phyloP scores from a whole-genome alignment of 2,113 vertebrate genomes.

The Zosterops lateralis region DNA sequence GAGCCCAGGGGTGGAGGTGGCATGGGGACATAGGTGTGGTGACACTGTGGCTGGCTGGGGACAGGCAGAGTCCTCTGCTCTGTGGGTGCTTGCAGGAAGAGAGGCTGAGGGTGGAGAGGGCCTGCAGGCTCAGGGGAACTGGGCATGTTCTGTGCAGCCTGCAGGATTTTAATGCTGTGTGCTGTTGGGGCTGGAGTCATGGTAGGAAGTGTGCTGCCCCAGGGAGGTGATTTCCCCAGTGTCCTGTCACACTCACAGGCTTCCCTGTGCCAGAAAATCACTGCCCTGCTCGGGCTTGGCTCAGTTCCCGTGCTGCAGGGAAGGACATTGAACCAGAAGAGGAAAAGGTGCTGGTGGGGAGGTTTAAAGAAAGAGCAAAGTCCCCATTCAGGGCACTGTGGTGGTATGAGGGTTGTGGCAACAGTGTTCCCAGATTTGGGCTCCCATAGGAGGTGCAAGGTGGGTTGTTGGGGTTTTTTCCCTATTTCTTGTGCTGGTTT shows the following conservation, averaged over 20 bases:
- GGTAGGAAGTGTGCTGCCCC: neutral
- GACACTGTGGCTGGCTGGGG: neutral
- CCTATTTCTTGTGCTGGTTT: neutral
- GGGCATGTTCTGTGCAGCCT: neutral
- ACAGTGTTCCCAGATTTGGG: neutral
- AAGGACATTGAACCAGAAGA: neutral
- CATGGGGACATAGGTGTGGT: accelerated
- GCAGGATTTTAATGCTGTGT: neutral
- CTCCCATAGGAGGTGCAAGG: neutral
- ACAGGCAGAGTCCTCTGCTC: neutral
- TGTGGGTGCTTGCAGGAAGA: neutral
- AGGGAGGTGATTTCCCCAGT: neutral
- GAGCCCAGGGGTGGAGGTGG: neutral
- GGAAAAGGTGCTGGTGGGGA: neutral
- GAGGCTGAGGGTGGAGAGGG: neutral
- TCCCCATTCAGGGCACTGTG: neutral
- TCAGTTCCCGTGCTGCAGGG: neutral
- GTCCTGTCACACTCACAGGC: neutral
- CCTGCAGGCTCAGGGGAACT: neutral
- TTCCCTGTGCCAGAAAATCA: neutral
- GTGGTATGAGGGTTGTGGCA: neutral
- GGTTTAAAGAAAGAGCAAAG: neutral
- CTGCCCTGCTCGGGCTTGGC: neutral
- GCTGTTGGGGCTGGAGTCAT: neutral
- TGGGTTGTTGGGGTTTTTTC: accelerated